Evolutionary conservation across 2,888 invertebrate species (phyloP), one percentile per base, ranked within the genome.

Genomic region (Drosophila infuscata): DNA sequence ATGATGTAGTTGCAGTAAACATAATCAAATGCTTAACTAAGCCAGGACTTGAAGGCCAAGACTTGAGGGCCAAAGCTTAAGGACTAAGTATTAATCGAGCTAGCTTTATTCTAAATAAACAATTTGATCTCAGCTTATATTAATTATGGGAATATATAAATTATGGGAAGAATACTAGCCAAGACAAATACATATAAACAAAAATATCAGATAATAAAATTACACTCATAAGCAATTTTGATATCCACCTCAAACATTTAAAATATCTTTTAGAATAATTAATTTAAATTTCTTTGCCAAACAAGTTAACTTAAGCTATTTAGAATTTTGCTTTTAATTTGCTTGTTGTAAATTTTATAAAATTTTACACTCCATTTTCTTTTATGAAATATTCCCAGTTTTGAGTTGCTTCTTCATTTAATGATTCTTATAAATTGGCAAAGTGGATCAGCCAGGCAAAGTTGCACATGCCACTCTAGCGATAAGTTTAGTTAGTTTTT

Each of bases 351-450:
- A 46, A 46, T 15, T 46, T 46, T 1, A 1, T 43, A 2, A 43
- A 11, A 43, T n/a, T 11, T 20, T 5, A 0, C 20, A 5, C 11
- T 3, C 20, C 20, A 43, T 46, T 25, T 15, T 25, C 20, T 25
- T 46, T 46, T 3, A 8, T 25, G 20, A 46, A 53, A 43, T 15
- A 2, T 53, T 51, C 29, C 54, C 43, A 56, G 48, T 70, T 38
- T 29, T 30, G 6, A 51, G 33, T 41, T 62, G 36, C 52, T 25
- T 25, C 25, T 25, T 25, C 25, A 32, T 33, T 62, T 69, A 69
- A 76, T 64, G 57, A 59, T 53, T 60, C 35, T 29, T 20, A 17
- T 43, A 17, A 43, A 59, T 61, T 58, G 41, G 29, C 35, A 67
- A 57, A 43, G 58, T 68, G 52, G 41, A 36, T 32, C 17, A 53